Conservation (phyloP, 2,797 vertebrate genomes). For the Protosalanx chinensis region DNA sequence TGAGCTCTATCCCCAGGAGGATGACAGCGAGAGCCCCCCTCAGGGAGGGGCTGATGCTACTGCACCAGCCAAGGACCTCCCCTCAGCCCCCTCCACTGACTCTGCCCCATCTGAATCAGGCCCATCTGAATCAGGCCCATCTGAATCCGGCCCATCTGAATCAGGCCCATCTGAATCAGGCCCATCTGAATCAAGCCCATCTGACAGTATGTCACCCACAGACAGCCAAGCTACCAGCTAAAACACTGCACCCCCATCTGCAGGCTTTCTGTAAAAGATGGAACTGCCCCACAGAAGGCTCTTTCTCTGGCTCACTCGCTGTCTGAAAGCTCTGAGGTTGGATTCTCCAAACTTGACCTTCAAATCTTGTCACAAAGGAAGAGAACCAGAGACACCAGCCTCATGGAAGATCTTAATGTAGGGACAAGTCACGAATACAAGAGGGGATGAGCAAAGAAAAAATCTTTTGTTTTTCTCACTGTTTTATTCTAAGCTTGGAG, state of each 20-base stretch:
- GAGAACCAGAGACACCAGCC: slow-evolving; percentile 4
- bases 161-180: slow-evolving; percentile 13
- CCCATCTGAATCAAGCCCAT: slow-evolving; percentile 4
- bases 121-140: slow-evolving; percentile 11
- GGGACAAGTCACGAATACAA: slow-evolving; percentile 18
- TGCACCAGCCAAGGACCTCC: slow-evolving; percentile 36
- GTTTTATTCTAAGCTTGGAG: slow-evolving; percentile 30
- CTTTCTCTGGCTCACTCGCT: slow-evolving; percentile 18
- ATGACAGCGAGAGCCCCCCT: slow-evolving; percentile 68
- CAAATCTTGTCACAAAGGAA: neutral
- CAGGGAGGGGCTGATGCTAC: slow-evolving; percentile 25
- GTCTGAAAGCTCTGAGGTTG: neutral
- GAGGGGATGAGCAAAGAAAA: slow-evolving; percentile 28
- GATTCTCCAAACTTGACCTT: slow-evolving; percentile 15
- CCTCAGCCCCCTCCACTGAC: slow-evolving; percentile 32
- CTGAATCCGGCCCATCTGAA: slow-evolving; percentile 2
- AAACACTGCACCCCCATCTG: slow-evolving; percentile 21
- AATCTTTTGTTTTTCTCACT: slow-evolving; percentile 5
- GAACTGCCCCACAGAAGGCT: slow-evolving; percentile 35
- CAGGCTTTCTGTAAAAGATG: slow-evolving; percentile 19
- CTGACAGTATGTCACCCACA: slow-evolving; percentile 43
- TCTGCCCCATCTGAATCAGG: neutral
- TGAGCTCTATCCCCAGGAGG: slow-evolving; percentile 92
- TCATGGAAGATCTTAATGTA: slow-evolving; percentile 11
- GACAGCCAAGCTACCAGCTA: slow-evolving; percentile 61